Base-by-base conservation (phyloP, 2,797 vertebrate genomes). In the Gymnocypris eckloni region DNA sequence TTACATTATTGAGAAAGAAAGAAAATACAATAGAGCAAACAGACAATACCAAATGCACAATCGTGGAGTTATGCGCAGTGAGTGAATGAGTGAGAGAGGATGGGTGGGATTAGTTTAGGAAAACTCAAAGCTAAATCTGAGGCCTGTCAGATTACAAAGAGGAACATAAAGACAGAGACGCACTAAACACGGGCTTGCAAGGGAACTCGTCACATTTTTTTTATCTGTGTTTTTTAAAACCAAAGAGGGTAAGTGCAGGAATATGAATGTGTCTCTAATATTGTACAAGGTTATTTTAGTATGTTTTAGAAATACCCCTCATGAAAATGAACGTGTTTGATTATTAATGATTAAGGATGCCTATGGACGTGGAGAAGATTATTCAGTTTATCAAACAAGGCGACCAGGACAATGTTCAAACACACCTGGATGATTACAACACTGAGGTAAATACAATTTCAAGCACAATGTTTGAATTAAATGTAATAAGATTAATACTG, bases 351-450 rank as follows among this genome's bases (percentile, higher is more conserved):
- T 41, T 64, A 28, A 71, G 50, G 59, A 94, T 94, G 94, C 88
- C 89, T 13, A 86, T 92, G 72, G 89, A 93, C 28, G 33, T 93
- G 86, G 90, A 93, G 88, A 84, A 59, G 86, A 93, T 95, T 75
- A 93, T 95, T 67, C 88, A 91, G 78, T 90, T 88, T 83, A 92
- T 95, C 43, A 64, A 88, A 72, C 85, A 79, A 0, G 92, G 94
- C 37, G 92, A 95, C 83, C 93, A 94, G 91, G 91, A 93, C 72
- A 73, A 87, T 0, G 92, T 95, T 61, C 94, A 92, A 76, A 87
- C 70, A 13, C 89, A 92, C 0, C 91, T 95, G 88, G 72, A 91
- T 20, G 61, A 83, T 82, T 95, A 94, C 90, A 95, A 94, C 67
- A 88, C 87, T 15, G 90, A 95, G 94, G 94, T 94, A 88, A n/a